Conservation (phyloP, 2,888 invertebrate species). For the Auanema sp. region DNA sequence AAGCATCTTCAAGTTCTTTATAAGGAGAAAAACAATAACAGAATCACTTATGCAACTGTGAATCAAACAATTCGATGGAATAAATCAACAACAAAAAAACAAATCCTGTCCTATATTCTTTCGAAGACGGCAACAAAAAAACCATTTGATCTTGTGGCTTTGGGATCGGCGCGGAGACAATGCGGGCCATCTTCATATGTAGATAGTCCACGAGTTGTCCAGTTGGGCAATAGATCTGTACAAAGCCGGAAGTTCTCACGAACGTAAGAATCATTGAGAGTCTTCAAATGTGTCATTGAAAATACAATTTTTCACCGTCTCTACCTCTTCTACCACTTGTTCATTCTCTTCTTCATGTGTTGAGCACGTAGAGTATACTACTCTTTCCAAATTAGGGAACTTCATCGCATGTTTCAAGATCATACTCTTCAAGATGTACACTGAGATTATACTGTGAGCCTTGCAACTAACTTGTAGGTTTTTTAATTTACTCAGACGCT, state of each 20-base stretch:
- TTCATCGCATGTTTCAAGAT: conserved; percentile 82
- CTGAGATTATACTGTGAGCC: neutral
- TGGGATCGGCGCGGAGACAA: conserved; percentile 79
- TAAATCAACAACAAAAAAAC: too few species aligned
- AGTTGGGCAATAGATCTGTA: conserved; percentile 67
- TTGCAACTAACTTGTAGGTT: conserved; percentile 58
- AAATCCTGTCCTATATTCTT: conserved; percentile 19
- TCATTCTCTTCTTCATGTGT: conserved; percentile 88
- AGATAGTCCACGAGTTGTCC: conserved; percentile 66
- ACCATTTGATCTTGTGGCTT: conserved; percentile 77
- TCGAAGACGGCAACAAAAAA: conserved; percentile 91
- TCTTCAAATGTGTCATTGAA: conserved; percentile 15
- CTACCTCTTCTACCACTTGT: conserved; percentile 79
- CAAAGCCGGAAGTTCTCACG: conserved; percentile 48
- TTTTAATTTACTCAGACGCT: conserved; percentile 50
- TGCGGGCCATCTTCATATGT: conserved; percentile 64
- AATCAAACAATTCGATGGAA: too few species aligned
- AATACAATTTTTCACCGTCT: conserved; percentile 69
- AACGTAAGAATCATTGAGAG: conserved; percentile 40
- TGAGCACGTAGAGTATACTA: conserved; percentile 96
- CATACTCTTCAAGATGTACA: conserved; percentile 73
- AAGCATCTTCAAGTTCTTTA: too few species aligned
- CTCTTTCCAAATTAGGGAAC: conserved; percentile 81
- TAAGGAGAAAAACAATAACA: too few species aligned
- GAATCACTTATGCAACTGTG: too few species aligned